Base-by-base conservation (phyloP, 1,140 invertebrate species). In the Chlorops oryzae region DNA sequence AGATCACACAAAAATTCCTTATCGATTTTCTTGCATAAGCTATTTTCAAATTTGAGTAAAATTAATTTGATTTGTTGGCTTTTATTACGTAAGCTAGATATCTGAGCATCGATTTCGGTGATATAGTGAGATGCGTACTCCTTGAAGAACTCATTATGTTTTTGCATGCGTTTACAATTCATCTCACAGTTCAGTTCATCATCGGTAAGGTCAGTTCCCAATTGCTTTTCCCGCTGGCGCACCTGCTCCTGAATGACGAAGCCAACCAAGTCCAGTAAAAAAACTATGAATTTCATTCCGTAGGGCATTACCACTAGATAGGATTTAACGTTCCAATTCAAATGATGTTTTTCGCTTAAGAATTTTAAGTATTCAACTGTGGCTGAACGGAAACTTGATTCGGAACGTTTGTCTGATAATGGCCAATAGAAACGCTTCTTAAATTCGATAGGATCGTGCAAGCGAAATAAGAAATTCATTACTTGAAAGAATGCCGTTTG, bases 341-440 rank as follows among this genome's bases (percentile, higher is more conserved):
- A 52, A 12, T 66, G 58, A 44, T 71, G 55, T 35, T 70, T 72
- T 25, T 69, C 61, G 38, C 68, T 72, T 15, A 72, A 40, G 42
- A 62, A 42, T 39, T 64, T 71, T 0, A 72, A 44, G 39, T 70
- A 70, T 22, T 71, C 62, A 7, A 72, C 58, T 1, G 66, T 68
- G 41, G 51, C 53, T 12, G 64, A 52, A 3, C 69, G 72, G 50
- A 77, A 78, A 43, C 67, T 72, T n/a, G 63, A 60, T 53, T 78
- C 77, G 0, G 63, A 61, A 18, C 74, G 71, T 51, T 77, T 77
- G 38, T 75, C 75, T 5, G 67, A 62, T 18, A 78, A 58, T 18
- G 77, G 77, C 77, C 77, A 78, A 34, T 74, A 72, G 25, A 77
- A 58, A 4, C 66, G 52, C 2, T 65, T 74, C 51, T 71, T 73